Evolutionary conservation across 1,140 invertebrate genomes (phyloP), one percentile per base, ranked within the genome.

Genomic region (Scaptomyza montana): DNA sequence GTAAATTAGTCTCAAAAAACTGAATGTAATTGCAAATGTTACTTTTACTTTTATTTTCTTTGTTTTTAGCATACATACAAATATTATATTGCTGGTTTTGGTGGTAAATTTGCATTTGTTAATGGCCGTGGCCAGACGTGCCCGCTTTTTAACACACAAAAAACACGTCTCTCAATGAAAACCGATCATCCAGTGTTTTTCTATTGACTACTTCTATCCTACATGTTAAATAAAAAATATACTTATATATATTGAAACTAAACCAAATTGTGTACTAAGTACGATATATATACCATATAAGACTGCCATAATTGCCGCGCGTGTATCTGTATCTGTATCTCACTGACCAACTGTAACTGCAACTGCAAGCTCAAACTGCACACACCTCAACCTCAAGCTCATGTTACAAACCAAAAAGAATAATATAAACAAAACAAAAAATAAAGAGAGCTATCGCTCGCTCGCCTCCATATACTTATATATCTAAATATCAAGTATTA

Each of bases 41-140:
- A 87, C 82, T 86, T 86, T 87, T 86, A 86, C 78, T 86, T 89
- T 86, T 86, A 78, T 86, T 86, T 86, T 86, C 82, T 86, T 86
- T 86, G 82, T 86, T 86, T 78, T 86, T 86, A 86, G 82, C 82
- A 86, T 86, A 86, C 78, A 86, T 89, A 85, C 81, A 85, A 76
- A 85, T 85, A 89, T 87, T 87, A 78, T 79, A 86, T 86, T 86
- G 82, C 84, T 86, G 82, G 82, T 86, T 86, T 86, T 86, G 82
- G 82, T 86, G 82, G 82, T 86, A 86, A 86, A 87, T 87, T 86
- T 86, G 78, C 82, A 86, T 86, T 73, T 86, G 82, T 87, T 86
- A 87, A 81, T 85, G 82, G 82, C 82, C 78, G 78, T 65, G 81
- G 82, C 84, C 76, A 78, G 82, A 87, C 72, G 82, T 78, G 82